Evolutionary conservation across 2,888 invertebrate genomes (phyloP), one percentile per base, ranked within the genome.

Genomic region (Synergus japonicus): DNA sequence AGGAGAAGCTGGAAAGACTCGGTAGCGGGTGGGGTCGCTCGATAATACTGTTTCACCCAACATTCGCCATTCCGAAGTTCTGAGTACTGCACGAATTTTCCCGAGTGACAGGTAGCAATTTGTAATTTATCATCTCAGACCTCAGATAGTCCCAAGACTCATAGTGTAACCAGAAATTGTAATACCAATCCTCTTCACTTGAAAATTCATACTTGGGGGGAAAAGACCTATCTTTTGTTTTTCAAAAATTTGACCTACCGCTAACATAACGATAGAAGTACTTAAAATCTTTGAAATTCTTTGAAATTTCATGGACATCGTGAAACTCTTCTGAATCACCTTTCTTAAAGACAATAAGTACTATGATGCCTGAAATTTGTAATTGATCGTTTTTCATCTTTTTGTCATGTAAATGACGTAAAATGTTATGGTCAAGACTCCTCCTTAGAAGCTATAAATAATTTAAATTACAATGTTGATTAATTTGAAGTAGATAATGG

Each of bases 61-160:
- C 46, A 46, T 67, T 67, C 46, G 22, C 46, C 66, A 73, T 66
- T 66, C 54, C 73, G 54, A 73, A 73, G 73, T 73, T 73, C 54
- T 73, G 73, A 73, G 73, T 54, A 73, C 49, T 54, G 41, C 73
- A 73, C 73, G 73, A 73, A 73, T 54, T 73, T 15, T 49, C 49
- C 73, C 73, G 73, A 73, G 73, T 73, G 73, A 73, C 73, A 73
- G 54, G 73, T 37, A 73, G 73, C 41, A 54, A 73, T 73, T 73
- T 73, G 54, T 73, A 73, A 73, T 73, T 54, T 73, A 73, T 73
- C 54, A 73, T 73, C 41, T 54, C 66, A 54, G 73, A 73, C 73
- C n/a, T 54, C 54, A 49, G 73, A 73, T 37, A 73, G 54, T 54
- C 49, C 29, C 37, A 73, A 54, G 15, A 37, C 49, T 73, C 73